Percentiles rank a stretch among this genome's conserved stretches.
These are phyloP conservation scores for Drosophila macrospina DNA, from an alignment of 2,888 invertebrate species.

Conservation along the genomic window DNA sequence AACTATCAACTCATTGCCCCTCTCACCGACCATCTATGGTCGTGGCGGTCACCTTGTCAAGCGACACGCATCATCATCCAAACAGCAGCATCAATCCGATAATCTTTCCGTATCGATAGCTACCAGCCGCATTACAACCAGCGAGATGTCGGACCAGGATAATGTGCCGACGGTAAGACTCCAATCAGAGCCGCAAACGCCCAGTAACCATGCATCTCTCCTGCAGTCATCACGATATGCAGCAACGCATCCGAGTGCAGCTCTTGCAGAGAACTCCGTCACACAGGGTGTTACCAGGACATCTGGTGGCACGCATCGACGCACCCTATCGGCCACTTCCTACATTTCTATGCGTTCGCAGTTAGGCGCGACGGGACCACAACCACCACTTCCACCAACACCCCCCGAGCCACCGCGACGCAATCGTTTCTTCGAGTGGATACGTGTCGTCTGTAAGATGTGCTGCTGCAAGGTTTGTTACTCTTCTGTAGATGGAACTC, in stretches of 20 bases:
- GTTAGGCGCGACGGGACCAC: constrained; percentile 21
- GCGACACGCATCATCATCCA: constrained; percentile 41
- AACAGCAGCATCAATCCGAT: constrained; percentile 55
- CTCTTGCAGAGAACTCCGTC: constrained; percentile 62
- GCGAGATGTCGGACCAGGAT: constrained; percentile 74
- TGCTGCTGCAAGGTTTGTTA: constrained; percentile 76
- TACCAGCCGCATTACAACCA: constrained; percentile 81
- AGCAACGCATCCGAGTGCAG: constrained; percentile 67
- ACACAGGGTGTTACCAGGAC: constrained; percentile 24
- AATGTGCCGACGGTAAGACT: constrained; percentile 73
- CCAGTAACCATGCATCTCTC: constrained; percentile 21
- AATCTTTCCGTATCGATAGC: constrained; percentile 81
- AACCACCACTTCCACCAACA: constrained; percentile 8
- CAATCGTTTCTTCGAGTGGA: constrained; percentile 74
- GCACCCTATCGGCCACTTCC: constrained; percentile 77
- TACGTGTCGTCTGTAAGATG: constrained; percentile 61
- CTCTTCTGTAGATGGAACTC: background rate
- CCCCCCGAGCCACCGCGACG: constrained; percentile 73
- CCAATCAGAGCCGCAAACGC: background rate
- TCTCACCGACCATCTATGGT: constrained; percentile 56
- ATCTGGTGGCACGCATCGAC: constrained; percentile 62
- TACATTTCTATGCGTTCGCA: constrained; percentile 79
- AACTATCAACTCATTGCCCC: constrained; percentile 61
- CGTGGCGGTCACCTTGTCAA: constrained; percentile 45
- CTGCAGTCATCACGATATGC: constrained; percentile 69